Evolutionary conservation across 2,888 invertebrate genomes (phyloP), one percentile per base, ranked within the genome.

Genomic region (Dicranocentrus wangi): DNA sequence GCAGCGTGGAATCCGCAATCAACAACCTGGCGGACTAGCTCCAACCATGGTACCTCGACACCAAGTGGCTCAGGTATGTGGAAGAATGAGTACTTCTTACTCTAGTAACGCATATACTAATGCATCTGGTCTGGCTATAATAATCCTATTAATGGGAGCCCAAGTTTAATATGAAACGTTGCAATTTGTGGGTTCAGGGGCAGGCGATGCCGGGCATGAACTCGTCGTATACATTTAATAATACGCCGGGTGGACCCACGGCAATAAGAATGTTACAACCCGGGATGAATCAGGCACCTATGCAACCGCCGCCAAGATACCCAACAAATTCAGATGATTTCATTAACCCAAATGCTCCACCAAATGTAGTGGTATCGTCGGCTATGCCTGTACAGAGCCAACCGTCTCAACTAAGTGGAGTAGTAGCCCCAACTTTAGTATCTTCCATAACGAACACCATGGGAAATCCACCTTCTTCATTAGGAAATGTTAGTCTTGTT

Each of bases 251-350:
- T 32, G 82, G 81, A 32, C 76, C 82, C 21, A 58, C 79, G 15
- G 47, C 79, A 63, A 86, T 87, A 82, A 83, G 87, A 84, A 85
- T 87, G 84, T 42, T 83, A 32, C 83, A 85, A 71, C 82, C 85
- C 0, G 79, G 83, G 66, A 82, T 84, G 78, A 82, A 83, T 51
- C 86, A 83, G 65, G 93, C 94, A 58, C 93, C 93, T 43, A 93
- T 93, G 86, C 94, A 93, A 85, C 93, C 94, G 13, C 94, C 94
- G 86, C 92, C 93, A 65, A 93, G 93, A 7, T 93, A 93, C 51
- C 93, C 92, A 2, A 90, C 90, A 8, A 89, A 92, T 82, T 10
- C 32, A 32, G 89, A 92, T 82, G 90, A 91, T 84, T 90, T 90
- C 53, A 90, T 25, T 91, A 91, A 86, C 90, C 90, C 83, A 89